These are phyloP conservation scores for Mechanitis mazaeus DNA, from an alignment of 2,888 invertebrate species.

Conservation along the genomic window DNA sequence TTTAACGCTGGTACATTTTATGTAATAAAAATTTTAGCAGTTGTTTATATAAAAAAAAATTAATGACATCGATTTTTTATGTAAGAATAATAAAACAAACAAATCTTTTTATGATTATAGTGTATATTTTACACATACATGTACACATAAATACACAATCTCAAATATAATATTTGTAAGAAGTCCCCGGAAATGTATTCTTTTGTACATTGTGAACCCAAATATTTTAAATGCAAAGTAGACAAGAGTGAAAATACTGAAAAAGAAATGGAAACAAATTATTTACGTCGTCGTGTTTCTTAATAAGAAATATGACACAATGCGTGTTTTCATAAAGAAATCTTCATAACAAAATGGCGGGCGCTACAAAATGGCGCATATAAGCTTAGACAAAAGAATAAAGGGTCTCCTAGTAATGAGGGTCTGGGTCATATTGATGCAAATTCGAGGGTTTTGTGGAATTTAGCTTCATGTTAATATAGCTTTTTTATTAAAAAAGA, in stretches of 20 bases:
- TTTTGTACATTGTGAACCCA: not conserved
- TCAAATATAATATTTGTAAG: not conserved
- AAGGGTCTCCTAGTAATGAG: constrained; percentile 58
- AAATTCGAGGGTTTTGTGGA: constrained; percentile 66
- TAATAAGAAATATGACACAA: constrained; percentile 37
- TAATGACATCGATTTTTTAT: too few species aligned
- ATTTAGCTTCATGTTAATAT: constrained; percentile 66
- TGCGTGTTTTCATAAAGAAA: constrained; percentile 48
- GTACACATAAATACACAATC: too few species aligned
- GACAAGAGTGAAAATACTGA: not conserved
- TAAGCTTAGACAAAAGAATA: constrained; percentile 65
- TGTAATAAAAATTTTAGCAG: too few species aligned
- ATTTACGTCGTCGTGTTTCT: constrained; percentile 26
- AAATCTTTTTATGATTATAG: too few species aligned
- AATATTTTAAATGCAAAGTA: not conserved
- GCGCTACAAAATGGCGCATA: constrained; percentile 11
- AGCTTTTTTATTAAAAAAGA: constrained; percentile 31
- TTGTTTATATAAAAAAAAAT: too few species aligned
- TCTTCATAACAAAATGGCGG: constrained; percentile 42
- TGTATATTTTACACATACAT: too few species aligned
- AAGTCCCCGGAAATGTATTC: not conserved
- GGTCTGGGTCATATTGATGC: constrained; percentile 69
- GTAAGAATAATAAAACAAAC: too few species aligned
- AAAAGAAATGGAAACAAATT: constrained; percentile 20
- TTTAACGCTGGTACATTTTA: too few species aligned